These are phyloP conservation scores for Lutraria lutraria DNA, from an alignment of 2,888 invertebrate genomes.

Conservation along the genomic window DNA sequence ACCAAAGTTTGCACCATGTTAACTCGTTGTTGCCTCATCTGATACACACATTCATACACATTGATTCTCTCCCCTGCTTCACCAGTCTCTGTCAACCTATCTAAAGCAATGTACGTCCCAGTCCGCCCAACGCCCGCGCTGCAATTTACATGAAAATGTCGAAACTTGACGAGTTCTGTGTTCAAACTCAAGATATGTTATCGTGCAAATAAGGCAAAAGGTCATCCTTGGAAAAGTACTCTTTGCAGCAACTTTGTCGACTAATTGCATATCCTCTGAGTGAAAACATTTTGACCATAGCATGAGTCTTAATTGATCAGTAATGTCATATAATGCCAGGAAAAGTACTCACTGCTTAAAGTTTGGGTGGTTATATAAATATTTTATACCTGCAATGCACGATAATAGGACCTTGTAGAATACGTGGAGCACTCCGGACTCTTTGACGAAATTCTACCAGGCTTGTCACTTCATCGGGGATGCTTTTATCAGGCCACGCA, in stretches of 20 bases:
- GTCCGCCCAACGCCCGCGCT: slow-evolving; percentile 44
- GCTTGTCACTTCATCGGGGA: slow-evolving; percentile 68
- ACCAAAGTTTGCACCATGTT: slow-evolving; percentile 48
- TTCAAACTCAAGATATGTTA: too few relatives aligned
- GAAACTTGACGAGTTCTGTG: too few relatives aligned
- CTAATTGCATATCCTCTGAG: too few relatives aligned
- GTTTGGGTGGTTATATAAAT: too few relatives aligned
- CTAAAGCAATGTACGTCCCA: slow-evolving; percentile 46
- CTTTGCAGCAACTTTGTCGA: too few relatives aligned
- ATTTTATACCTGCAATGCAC: slow-evolving; percentile 70
- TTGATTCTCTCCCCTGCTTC: slow-evolving; percentile 29
- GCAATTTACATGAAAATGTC: too few relatives aligned
- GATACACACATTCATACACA: slow-evolving; percentile 30
- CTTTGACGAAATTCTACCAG: slow-evolving; percentile 77
- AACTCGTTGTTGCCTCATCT: slow-evolving; percentile 36
- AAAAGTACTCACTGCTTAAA: too few relatives aligned
- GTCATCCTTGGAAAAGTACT: too few relatives aligned
- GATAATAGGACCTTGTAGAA: slow-evolving; percentile 50
- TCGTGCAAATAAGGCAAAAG: too few relatives aligned
- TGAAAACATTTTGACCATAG: too few relatives aligned
- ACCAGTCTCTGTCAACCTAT: slow-evolving; percentile 38
- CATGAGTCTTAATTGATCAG: too few relatives aligned
- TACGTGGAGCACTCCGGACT: slow-evolving; percentile 67
- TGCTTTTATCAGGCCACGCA: slow-evolving; percentile 82
- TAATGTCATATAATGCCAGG: too few relatives aligned